Evolutionary conservation across 2,797 vertebrate genomes (phyloP).

Genomic region (Alauda arvensis): DNA sequence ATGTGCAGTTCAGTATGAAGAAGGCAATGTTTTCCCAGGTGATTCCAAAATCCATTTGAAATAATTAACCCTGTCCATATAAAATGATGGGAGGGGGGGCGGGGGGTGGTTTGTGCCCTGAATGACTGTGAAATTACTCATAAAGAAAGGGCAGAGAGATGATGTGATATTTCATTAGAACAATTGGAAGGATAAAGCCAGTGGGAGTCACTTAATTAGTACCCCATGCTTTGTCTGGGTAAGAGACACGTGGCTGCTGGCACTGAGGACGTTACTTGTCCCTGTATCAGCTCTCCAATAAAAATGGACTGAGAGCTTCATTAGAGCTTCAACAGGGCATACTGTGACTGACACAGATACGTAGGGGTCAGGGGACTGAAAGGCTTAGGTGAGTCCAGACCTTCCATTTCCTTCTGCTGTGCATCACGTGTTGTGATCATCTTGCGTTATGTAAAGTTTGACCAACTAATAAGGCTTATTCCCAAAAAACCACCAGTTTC

Average conservation of each 20-base stretch:
- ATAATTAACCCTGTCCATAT: neutral
- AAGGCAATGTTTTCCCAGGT: neutral
- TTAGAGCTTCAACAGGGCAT: neutral
- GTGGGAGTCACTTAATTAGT: neutral
- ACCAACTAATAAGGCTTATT: neutral
- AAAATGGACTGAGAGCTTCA: neutral
- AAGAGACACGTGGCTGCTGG: neutral
- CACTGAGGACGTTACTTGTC: neutral
- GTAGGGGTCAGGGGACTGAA: neutral
- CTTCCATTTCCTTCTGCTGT: neutral
- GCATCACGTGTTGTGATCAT: neutral
- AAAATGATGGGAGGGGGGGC: neutral
- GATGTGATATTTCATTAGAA: neutral
- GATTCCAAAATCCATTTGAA: neutral
- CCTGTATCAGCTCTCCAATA: neutral
- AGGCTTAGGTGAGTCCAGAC: neutral
- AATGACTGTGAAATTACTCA: neutral
- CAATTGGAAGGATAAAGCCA: neutral
- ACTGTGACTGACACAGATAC: neutral
- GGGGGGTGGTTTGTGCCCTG: too few species aligned
- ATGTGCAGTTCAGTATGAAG: neutral
- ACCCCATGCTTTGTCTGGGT: neutral
- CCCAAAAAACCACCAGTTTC: neutral
- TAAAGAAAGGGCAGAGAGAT: neutral
- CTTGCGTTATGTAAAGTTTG: accelerated